A percentile compares a stretch with the other conserved stretches of the same genome.
Evolutionary conservation across 1,140 invertebrate genomes (phyloP).

Genomic region (Ceratina japonica): DNA sequence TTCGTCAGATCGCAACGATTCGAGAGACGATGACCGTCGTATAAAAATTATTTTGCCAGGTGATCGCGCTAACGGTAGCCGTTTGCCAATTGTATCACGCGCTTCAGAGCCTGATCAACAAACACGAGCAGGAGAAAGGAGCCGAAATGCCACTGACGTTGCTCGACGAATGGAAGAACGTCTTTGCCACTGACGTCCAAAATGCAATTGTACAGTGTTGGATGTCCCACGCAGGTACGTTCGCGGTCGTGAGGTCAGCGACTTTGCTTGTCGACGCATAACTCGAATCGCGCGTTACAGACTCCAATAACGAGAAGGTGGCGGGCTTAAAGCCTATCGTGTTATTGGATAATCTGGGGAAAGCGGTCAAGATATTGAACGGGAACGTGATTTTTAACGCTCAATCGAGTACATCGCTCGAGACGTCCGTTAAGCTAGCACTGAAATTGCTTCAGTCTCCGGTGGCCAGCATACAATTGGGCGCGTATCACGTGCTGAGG

Average conservation of each 20-base stretch:
- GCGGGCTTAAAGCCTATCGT: constrained; percentile 58
- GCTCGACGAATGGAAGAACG: constrained; percentile 82
- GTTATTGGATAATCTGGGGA: constrained; percentile 68
- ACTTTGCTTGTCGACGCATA: constrained; percentile 26
- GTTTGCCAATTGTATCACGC: constrained; percentile 79
- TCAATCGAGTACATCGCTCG: constrained; percentile 3
- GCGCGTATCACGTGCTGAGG: constrained; percentile 77
- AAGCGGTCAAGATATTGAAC: constrained; percentile 70
- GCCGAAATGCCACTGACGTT: constrained; percentile 76
- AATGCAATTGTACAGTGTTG: constrained; percentile 78
- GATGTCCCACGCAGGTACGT: constrained; percentile 75
- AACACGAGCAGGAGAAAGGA: constrained; percentile 76
- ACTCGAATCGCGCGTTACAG: constrained; percentile 39
- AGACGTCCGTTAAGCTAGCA: constrained; percentile 59
- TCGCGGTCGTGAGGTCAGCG: constrained; percentile 13
- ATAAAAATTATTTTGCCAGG: constrained; percentile 65
- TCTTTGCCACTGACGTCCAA: constrained; percentile 80
- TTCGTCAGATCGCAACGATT: constrained; percentile 29
- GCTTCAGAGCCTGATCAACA: constrained; percentile 76
- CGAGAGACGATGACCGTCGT: constrained; percentile 19
- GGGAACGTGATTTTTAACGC: constrained; percentile 64
- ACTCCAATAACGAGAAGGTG: constrained; percentile 64
- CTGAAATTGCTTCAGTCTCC: constrained; percentile 73
- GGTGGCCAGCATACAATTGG: constrained; percentile 76
- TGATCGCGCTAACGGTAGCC: constrained; percentile 77